phyloP scores from a whole-genome alignment of 2,797 vertebrate species.

The Molossus alvarezi region DNA sequence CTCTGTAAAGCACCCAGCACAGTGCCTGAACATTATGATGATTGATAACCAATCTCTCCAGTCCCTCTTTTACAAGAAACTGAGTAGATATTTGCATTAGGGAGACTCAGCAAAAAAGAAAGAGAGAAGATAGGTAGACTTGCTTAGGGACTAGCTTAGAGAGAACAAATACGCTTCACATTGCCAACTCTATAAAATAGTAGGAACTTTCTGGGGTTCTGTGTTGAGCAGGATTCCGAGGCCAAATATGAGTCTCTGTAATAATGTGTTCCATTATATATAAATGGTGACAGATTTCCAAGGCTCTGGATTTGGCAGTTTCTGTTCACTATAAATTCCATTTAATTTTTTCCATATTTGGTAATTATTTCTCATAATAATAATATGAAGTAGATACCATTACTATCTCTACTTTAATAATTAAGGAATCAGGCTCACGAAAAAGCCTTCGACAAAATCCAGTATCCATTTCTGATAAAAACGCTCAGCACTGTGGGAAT shows the following conservation, averaged over 20 bases:
- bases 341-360: background rate
- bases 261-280: background rate
- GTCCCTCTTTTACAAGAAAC: background rate
- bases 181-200: background rate
- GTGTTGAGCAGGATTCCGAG: background rate
- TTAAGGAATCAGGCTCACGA: background rate
- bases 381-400: background rate
- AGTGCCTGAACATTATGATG: background rate
- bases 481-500: no score
- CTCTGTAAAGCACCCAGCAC: background rate
- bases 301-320: background rate
- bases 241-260: background rate
- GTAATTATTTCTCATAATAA: slow-evolving; percentile 12
- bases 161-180: background rate
- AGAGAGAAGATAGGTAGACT: background rate
- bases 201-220: background rate
- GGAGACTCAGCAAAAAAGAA: background rate
- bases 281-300: background rate
- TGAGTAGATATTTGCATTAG: background rate
- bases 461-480: no score
- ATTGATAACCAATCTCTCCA: background rate
- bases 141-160: background rate
- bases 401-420: background rate
- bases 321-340: background rate
- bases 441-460: no score